Evolutionary conservation across 2,888 invertebrate species (phyloP).

Genomic region (Pachydiplax longipennis): DNA sequence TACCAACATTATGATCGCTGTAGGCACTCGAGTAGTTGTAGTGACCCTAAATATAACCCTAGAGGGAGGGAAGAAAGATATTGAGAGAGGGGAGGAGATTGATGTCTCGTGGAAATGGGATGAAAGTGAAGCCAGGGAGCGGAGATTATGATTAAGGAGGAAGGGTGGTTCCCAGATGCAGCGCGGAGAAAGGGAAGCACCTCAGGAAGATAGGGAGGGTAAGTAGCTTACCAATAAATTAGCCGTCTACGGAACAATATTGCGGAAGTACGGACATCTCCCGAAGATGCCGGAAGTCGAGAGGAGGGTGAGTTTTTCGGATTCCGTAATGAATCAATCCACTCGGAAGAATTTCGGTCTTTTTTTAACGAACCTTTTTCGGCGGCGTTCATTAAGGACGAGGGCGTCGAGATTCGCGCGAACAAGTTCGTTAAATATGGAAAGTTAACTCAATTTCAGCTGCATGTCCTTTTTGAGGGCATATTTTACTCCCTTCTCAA

Average conservation of each 20-base stretch:
- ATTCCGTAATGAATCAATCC: background rate
- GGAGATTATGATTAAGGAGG: constrained; percentile 9
- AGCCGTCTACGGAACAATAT: background rate
- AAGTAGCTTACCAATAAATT: background rate
- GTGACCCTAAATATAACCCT: no score
- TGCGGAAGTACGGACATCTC: background rate
- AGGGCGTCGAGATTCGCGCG: no score
- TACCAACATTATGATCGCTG: no score
- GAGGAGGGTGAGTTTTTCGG: background rate
- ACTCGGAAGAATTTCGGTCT: background rate
- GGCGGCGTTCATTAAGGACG: no score
- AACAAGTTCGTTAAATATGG: no score
- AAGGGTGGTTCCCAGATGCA: constrained; percentile 7
- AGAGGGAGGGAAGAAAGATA: background rate
- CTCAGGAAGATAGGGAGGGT: background rate
- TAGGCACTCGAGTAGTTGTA: no score
- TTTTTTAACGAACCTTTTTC: background rate
- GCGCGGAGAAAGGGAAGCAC: no score
- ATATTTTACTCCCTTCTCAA: no score
- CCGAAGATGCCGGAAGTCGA: background rate
- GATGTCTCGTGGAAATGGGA: constrained; percentile 32
- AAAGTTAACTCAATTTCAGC: no score
- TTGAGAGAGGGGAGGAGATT: background rate
- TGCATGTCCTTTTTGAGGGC: no score
- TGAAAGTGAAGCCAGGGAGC: background rate